These are phyloP conservation scores for Drosophila paramelanica DNA, from an alignment of 2,888 invertebrate genomes.

Conservation along the genomic window DNA sequence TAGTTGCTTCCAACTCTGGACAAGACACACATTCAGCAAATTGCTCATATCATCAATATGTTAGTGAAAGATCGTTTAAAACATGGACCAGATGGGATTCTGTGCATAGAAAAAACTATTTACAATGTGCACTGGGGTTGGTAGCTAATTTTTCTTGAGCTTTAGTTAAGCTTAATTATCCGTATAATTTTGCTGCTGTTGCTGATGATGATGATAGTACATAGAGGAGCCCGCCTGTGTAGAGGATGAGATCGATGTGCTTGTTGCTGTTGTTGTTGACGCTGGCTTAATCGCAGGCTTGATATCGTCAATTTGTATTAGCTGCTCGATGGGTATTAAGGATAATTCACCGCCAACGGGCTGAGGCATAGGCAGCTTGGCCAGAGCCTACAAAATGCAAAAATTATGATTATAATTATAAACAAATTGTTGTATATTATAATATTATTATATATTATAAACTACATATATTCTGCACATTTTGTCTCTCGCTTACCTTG, in stretches of 20 bases:
- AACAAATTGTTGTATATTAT: no score
- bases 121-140: conserved; percentile 59
- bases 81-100: conserved; percentile 42
- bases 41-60: conserved; percentile 72
- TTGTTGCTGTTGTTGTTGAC: conserved; percentile 37
- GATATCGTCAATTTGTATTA: conserved; percentile 90
- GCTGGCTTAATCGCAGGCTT: conserved; percentile 78
- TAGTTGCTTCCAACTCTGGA: conserved; percentile 76
- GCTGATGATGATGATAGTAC: conserved; percentile 56
- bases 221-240: conserved; percentile 59
- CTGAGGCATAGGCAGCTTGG: conserved; percentile 85
- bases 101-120: conserved; percentile 76
- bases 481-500: conserved; percentile 71
- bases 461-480: no score
- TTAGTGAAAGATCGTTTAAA: conserved; percentile 42
- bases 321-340: conserved; percentile 93
- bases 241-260: conserved; percentile 43
- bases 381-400: conserved; percentile 83
- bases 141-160: not conserved
- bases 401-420: no score
- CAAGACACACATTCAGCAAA: conserved; percentile 80
- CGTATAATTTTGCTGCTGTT: conserved; percentile 52
- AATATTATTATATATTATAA: no score
- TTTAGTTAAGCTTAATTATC: conserved; percentile 60
- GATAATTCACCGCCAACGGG: conserved; percentile 92